phyloP scores from a whole-genome alignment of 2,113 vertebrate genomes.

The Apaloderma vittatum region DNA sequence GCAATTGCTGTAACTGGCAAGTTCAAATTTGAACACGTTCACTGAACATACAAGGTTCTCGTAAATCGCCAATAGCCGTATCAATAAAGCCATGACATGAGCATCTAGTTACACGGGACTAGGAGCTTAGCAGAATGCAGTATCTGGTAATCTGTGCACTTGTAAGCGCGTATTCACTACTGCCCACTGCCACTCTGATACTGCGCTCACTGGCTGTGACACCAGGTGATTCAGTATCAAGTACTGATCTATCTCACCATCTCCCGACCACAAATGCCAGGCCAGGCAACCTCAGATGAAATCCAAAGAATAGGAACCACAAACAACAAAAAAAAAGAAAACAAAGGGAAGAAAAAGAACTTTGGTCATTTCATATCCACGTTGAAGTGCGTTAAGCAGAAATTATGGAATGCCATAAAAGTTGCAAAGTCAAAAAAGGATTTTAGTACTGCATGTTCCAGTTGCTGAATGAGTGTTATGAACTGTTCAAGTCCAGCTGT shows the following conservation, averaged over 20 bases:
- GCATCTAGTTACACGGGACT: neutral
- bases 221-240: slow-evolving; percentile 79
- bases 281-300: slow-evolving; percentile 87
- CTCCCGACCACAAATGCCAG: slow-evolving; percentile 85
- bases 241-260: slow-evolving; percentile 86
- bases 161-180: slow-evolving; percentile 53
- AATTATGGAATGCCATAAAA: slow-evolving; percentile 87
- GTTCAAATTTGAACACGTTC: slow-evolving; percentile 29
- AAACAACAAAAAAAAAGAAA: slow-evolving; percentile 76
- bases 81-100: slow-evolving; percentile 3
- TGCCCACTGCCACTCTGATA: slow-evolving; percentile 79
- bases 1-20: neutral
- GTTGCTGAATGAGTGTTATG: slow-evolving; percentile 92
- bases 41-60: neutral
- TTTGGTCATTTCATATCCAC: slow-evolving; percentile 88
- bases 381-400: slow-evolving; percentile 90
- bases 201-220: slow-evolving; percentile 67
- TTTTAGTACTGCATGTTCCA: slow-evolving; percentile 94
- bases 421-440: slow-evolving; percentile 82
- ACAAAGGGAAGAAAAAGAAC: slow-evolving; percentile 82
- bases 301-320: slow-evolving; percentile 87
- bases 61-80: neutral
- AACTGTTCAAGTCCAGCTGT: slow-evolving; percentile 88
- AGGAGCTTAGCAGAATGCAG: slow-evolving; percentile 49
- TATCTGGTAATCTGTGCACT: slow-evolving; percentile 88